phyloP scores from a whole-genome alignment of 2,888 invertebrate genomes.

The Plagiodera versicolora region DNA sequence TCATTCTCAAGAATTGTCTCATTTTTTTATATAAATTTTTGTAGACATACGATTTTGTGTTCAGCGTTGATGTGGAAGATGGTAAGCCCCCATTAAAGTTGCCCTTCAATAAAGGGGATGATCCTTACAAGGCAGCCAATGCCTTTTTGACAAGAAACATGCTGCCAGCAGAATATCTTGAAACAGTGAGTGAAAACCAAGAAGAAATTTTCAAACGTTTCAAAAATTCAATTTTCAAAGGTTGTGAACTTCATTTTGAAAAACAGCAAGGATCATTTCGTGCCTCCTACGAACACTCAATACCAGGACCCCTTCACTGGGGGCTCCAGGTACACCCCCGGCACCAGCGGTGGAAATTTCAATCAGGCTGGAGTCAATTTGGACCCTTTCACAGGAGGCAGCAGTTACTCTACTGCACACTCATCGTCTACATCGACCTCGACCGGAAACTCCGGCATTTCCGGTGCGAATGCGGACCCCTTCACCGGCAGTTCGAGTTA shows the following conservation, averaged over 20 bases:
- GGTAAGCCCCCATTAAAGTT: constrained; percentile 85
- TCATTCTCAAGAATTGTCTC: constrained; percentile 5
- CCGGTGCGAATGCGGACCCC: constrained; percentile 62
- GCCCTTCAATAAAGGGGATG: constrained; percentile 87
- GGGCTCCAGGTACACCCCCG: constrained; percentile 64
- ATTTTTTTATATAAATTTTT: constrained; percentile 16
- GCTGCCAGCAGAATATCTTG: constrained; percentile 83
- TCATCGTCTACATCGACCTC: constrained; percentile 29
- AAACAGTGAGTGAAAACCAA: constrained; percentile 49
- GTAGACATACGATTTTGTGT: constrained; percentile 91
- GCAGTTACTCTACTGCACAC: constrained; percentile 48
- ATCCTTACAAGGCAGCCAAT: constrained; percentile 92
- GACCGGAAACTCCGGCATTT: constrained; percentile 24
- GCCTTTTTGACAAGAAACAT: constrained; percentile 83
- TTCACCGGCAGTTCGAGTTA: constrained; percentile 59
- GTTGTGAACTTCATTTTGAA: constrained; percentile 91
- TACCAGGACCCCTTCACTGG: constrained; percentile 73
- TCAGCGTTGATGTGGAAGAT: constrained; percentile 93
- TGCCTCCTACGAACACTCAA: constrained; percentile 48
- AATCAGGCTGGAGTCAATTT: constrained; percentile 48
- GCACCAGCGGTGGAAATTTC: constrained; percentile 44
- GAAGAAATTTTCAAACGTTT: too few species aligned
- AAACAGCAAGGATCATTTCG: constrained; percentile 65
- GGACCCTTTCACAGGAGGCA: constrained; percentile 62
- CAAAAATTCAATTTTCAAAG: constrained; percentile 32